Base-by-base conservation (phyloP, 1,140 invertebrate genomes). In the Ylistrum balloti region DNA sequence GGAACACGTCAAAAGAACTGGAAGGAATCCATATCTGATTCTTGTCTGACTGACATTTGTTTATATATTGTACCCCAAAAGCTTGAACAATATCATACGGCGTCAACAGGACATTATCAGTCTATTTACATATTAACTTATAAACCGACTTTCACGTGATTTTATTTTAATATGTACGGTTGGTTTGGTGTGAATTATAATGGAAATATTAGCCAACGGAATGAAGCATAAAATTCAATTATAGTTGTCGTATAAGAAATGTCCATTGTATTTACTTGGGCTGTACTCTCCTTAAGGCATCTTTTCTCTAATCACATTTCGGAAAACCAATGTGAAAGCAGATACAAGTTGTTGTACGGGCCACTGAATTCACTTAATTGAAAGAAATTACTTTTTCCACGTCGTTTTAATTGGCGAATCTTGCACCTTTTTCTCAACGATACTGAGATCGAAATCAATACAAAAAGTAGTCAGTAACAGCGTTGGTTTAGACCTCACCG, bases 211-310 rank as follows among this genome's bases (percentile, higher is more conserved):
- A 74, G 5, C 56, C 22, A n/a, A 74, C 28, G 28, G n/a, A n/a
- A 28, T n/a, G 56, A 74, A 74, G 56, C 56, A n/a, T 74, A 74
- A 74, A 74, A 74, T 74, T n/a, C 56, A n/a, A 74, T 74, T 74
- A 74, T 74, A n/a, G 56, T 28, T 74, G 56, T 74, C 56, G 56
- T 74, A 22, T 74, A 28, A 7, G n/a, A 74, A n/a, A 28, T 28
- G n/a, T 28, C n/a, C 13, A 17, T n/a, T 74, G 56, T 74, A 74
- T 74, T 28, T 74, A 17, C 5, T 17, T n/a, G 3, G n/a, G 56
- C 56, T 28, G 1, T 74, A n/a, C 17, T 5, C 0, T 74, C 56
- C 56, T 74, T 28, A 74, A 28, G 56, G 56, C 56, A 11, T 74
- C 22, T n/a, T 20, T 22, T 28, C 17, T n/a, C 22, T 74, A 74